Evolutionary conservation across 2,888 invertebrate species (phyloP), one percentile per base, ranked within the genome.

Genomic region (Leistus spinibarbis): DNA sequence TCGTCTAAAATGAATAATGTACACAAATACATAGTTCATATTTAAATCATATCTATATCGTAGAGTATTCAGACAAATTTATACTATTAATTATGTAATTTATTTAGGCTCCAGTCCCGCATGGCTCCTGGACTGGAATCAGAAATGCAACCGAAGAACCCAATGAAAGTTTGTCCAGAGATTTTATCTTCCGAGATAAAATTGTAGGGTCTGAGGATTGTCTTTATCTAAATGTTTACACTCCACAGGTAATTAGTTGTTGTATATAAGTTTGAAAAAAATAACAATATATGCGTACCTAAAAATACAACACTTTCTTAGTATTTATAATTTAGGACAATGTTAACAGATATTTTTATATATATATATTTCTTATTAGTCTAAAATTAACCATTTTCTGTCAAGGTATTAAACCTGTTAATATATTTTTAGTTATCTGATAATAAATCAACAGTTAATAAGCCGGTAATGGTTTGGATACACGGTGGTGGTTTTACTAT

Each of bases 151-250:
- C 81, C 0, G 71, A 79, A 76, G 80, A 82, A 76, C 79, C 79
- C 19, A 78, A 76, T 13, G 79, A 77, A 60, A 82, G 82, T 68
- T 79, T 78, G 22, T 76, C 79, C 0, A 78, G 77, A 54, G 76
- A 81, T 76, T 64, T 53, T 68, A 72, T 79, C 20, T 56, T 81
- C n/a, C 78, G 76, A 2, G 73, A 75, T 17, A 57, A 76, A 54
- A 54, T 70, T 20, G 69, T 78, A 22, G 82, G 83, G 4, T 78
- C 79, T 22, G 83, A 83, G 76, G 82, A 84, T 75, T 83, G 82
- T 74, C 77, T 84, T 16, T 80, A 79, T 77, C 74, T 84, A 5
- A 84, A 83, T 72, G 80, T 84, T 7, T 82, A 79, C 72, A 80
- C 81, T 3, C 78, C 80, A 27, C 64, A 79, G 73, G 79, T 79